These are phyloP conservation scores for Apodemus speciosus DNA, from an alignment of 2,113 vertebrate species.

Conservation along the genomic window DNA sequence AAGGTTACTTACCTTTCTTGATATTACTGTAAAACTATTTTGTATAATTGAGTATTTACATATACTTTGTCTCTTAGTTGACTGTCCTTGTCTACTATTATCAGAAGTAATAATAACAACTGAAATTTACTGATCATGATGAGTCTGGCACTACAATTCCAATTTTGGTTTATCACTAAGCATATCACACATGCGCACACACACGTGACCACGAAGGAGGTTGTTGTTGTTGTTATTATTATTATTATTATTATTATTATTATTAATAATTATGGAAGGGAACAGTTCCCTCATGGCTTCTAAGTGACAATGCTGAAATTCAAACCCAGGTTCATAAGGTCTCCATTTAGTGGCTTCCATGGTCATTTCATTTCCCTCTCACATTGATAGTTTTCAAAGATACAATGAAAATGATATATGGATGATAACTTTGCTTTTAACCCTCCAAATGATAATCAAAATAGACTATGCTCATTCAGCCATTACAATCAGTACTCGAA, in stretches of 20 bases:
- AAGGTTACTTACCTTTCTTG: not conserved
- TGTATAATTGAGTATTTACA: not conserved
- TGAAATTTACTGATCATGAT: not conserved
- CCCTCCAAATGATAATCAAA: not conserved
- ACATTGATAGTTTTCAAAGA: not conserved
- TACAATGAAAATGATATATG: not conserved
- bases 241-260: not conserved
- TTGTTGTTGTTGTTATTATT: not conserved
- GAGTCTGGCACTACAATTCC: not conserved
- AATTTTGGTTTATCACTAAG: not conserved
- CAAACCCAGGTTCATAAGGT: not conserved
- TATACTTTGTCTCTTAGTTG: not conserved
- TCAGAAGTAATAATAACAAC: not conserved
- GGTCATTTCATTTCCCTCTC: not conserved
- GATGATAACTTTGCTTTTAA: not conserved
- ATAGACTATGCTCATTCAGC: not conserved
- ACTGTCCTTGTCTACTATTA: not conserved
- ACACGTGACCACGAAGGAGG: not conserved
- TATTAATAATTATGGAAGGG: not conserved
- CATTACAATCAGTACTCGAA: conserved; percentile 21
- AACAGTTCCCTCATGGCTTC: not conserved
- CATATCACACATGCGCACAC: not conserved
- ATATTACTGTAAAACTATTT: not conserved
- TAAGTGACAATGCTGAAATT: conserved; percentile 1
- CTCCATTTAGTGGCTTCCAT: not conserved